phyloP scores from a whole-genome alignment of 1,140 invertebrate genomes.

The Tyrophagus putrescentiae region DNA sequence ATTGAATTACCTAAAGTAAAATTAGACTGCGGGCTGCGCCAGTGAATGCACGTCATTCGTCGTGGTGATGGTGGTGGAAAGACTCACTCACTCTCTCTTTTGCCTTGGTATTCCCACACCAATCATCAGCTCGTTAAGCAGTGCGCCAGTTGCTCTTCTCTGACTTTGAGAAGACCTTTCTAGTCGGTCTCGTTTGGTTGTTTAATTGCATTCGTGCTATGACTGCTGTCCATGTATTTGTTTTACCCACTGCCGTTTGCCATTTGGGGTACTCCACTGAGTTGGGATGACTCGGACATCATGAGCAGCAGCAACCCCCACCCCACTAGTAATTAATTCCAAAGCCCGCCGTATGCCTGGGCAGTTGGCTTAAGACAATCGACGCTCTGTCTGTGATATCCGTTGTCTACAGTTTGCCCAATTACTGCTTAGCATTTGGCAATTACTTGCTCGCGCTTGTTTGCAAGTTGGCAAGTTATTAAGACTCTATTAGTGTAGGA shows the following conservation, averaged over 20 bases:
- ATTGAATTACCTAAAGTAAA: constrained; percentile 7
- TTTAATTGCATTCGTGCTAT: constrained; percentile 12
- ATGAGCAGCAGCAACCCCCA: no score
- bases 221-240: neutral
- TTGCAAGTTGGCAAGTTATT: constrained; percentile 8
- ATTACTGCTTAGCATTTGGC: neutral
- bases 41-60: no score
- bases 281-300: no score
- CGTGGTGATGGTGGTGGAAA: no score
- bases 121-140: constrained; percentile 17
- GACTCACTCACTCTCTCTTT: no score
- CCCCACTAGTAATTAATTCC: constrained; percentile 4
- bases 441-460: neutral
- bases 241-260: neutral
- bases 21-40: neutral
- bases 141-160: neutral
- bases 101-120: constrained; percentile 9
- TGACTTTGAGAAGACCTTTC: no score
- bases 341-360: neutral
- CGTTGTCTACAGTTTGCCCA: neutral
- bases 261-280: no score
- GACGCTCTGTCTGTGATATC: neutral
- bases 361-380: neutral
- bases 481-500: neutral
- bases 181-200: neutral